Conservation (phyloP, 2,888 invertebrate genomes). For the Mesoligia furuncula region DNA sequence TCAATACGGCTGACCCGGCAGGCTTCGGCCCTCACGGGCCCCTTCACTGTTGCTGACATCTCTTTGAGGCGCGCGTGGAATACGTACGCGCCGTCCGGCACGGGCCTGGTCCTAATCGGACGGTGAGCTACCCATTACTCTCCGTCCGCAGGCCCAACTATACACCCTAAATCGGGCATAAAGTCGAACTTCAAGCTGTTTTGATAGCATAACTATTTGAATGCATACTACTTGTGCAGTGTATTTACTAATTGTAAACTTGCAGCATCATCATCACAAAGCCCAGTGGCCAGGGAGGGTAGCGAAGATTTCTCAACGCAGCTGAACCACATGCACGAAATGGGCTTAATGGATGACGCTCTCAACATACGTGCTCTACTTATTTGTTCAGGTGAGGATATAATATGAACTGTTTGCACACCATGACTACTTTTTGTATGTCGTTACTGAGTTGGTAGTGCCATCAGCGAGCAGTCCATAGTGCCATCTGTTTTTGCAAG, state of each 20-base stretch:
- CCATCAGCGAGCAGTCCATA: not conserved
- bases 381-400: constrained; percentile 89
- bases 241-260: constrained; percentile 12
- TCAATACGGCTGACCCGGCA: no score
- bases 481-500: not conserved
- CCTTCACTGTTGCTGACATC: no score
- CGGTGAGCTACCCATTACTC: no score
- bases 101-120: no score
- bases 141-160: no score
- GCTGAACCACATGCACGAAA: constrained; percentile 95
- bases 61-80: no score
- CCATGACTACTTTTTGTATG: not conserved
- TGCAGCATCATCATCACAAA: constrained; percentile 83
- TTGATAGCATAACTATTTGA: not conserved
- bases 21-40: no score
- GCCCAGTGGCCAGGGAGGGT: constrained; percentile 72
- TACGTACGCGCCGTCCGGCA: no score
- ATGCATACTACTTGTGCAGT: not conserved
- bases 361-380: constrained; percentile 96
- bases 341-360: constrained; percentile 96
- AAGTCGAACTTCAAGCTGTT: not conserved
- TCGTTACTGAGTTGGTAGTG: not conserved
- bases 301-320: constrained; percentile 85
- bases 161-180: not conserved
- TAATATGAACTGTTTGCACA: not conserved